A percentile compares a stretch with the other conserved stretches of the same genome.
These are phyloP conservation scores for Heteromormyrus szaboi DNA, from an alignment of 2,797 vertebrate species.

Conservation along the genomic window DNA sequence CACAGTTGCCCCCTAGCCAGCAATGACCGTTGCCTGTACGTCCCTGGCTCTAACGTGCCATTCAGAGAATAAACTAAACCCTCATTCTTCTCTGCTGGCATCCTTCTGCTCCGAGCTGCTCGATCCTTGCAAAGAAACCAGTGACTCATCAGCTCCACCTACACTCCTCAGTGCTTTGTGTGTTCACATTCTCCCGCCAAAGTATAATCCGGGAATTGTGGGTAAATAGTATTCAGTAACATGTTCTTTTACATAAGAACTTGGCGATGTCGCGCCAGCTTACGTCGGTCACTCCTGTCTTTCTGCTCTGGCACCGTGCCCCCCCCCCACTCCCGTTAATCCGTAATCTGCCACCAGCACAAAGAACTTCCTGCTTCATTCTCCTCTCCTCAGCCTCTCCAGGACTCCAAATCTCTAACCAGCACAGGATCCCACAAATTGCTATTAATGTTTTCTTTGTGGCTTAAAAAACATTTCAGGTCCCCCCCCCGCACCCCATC, in stretches of 20 bases:
- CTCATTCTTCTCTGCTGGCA: neutral
- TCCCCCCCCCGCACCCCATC: neutral
- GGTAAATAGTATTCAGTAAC: constrained; percentile 27
- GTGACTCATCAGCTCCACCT: neutral
- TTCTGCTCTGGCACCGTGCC: neutral
- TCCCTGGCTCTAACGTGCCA: neutral
- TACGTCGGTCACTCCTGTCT: neutral
- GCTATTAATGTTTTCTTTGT: neutral
- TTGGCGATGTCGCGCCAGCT: constrained; percentile 24
- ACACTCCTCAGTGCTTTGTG: neutral
- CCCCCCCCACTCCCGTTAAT: constrained; percentile 7
- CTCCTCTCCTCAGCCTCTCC: constrained; percentile 16
- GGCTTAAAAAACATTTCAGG: neutral
- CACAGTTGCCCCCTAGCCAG: neutral
- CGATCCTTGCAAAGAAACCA: constrained; percentile 5
- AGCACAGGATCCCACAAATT: neutral
- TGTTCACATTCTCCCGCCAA: neutral
- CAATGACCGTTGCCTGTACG: neutral
- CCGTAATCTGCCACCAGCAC: neutral
- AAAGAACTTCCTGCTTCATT: constrained; percentile 15
- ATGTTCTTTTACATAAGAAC: constrained; percentile 30
- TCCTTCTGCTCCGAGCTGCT: neutral
- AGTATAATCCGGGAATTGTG: constrained; percentile 26
- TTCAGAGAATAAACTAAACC: neutral
- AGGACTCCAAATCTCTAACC: neutral